Evolutionary conservation across 2,888 invertebrate species (phyloP), one percentile per base, ranked within the genome.

Genomic region (Nesidiocoris tenuis): DNA sequence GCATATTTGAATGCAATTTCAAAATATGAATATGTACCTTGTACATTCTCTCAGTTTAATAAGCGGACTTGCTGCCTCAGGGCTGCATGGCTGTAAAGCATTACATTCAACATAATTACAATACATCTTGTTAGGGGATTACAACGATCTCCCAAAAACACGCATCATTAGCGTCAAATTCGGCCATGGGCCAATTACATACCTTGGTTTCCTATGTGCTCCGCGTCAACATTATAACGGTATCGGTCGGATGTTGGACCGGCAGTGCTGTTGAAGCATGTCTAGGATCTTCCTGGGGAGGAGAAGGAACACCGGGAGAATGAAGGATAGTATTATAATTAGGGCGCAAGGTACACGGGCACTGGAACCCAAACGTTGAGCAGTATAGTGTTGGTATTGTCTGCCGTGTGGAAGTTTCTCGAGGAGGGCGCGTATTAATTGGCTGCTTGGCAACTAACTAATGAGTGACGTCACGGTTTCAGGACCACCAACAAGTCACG

Each of bases 401-500:
- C 39, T n/a, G 39, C 54, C 25, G 18, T 66, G 39, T 66, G 39
- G 67, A 67, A 67, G 67, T 67, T 67, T 7, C 56, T 56, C 56
- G 16, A 56, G 16, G 55, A 19, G 57, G 70, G 61, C 39, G 57
- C 61, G 70, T 61, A 70, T 70, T 70, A 70, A 70, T 70, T 70
- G 70, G 70, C 70, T 70, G 57, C 70, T 70, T 59, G 12, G 70
- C 59, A 59, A 70, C 70, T 70, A 70, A 70, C 70, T 70, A 70
- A 70, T 70, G 70, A 70, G 70, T 70, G 61, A 70, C 70, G 61
- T 70, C 70, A 70, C 24, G 39, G 22, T 17, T 25, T 16, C n/a
- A 70, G 70, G 61, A 70, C 70, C 70, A 70, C 70, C 70, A 59
- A 70, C 70, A 70, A 70, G 70, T 70, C 70, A 70, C 61, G 61